Evolutionary conservation across 2,888 invertebrate species (phyloP).

Genomic region (Priocnemis perturbator): DNA sequence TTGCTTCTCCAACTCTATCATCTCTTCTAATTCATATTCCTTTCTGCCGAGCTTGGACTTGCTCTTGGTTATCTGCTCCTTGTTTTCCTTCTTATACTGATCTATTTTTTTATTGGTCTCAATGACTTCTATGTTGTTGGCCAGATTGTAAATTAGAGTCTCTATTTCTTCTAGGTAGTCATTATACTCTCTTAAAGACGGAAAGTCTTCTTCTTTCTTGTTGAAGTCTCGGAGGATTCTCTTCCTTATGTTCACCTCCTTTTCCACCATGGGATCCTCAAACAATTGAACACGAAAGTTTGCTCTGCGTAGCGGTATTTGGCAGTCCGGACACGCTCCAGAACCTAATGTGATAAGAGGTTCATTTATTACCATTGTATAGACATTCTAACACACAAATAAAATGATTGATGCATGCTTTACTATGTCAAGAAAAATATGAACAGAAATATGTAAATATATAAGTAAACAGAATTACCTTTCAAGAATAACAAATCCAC

Average conservation of each 20-base stretch:
- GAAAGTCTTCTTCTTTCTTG: constrained; percentile 96
- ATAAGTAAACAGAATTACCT: constrained; percentile 78
- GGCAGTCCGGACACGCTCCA: constrained; percentile 96
- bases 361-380: constrained; percentile 33
- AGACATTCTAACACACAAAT: constrained; percentile 15
- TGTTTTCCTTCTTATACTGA: constrained; percentile 93
- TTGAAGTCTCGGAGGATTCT: constrained; percentile 93
- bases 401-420: constrained; percentile 18
- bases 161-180: constrained; percentile 98
- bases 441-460: background rate
- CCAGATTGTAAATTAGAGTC: constrained; percentile 91
- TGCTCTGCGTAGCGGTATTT: constrained; percentile 89
- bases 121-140: constrained; percentile 91
- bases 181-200: constrained; percentile 89
- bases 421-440: background rate
- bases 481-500: constrained; percentile 97
- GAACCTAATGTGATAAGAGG: constrained; percentile 80
- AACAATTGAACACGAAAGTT: constrained; percentile 97
- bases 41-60: constrained; percentile 86
- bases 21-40: constrained; percentile 90
- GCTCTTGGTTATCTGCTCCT: constrained; percentile 88
- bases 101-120: constrained; percentile 93
- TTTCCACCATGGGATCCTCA: constrained; percentile 97
- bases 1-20: constrained; percentile 88
- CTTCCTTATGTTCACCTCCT: constrained; percentile 96